phyloP scores from a whole-genome alignment of 2,888 invertebrate species.

The Nomada flava region DNA sequence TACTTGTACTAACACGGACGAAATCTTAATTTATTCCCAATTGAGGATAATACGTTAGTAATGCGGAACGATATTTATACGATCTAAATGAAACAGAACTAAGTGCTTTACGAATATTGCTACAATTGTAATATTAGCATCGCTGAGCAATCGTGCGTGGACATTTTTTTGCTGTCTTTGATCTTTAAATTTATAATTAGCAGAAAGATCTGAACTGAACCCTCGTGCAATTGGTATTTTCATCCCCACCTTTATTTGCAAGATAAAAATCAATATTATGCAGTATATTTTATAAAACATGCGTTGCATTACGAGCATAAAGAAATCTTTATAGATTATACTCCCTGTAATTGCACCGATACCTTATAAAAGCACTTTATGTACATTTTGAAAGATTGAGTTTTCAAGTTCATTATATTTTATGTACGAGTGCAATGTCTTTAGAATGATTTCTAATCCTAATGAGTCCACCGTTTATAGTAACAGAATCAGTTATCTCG shows the following conservation, averaged over 20 bases:
- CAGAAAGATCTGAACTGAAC: not conserved
- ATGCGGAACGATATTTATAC: too few species aligned
- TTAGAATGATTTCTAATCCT: constrained; percentile 19
- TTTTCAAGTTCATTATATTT: constrained; percentile 13
- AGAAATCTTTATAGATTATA: constrained; percentile 9
- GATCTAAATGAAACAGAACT: not conserved
- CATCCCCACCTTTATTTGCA: not conserved
- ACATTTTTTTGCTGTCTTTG: not conserved
- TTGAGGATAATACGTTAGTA: not conserved
- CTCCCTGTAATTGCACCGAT: too few species aligned
- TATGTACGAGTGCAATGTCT: not conserved
- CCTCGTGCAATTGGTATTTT: not conserved
- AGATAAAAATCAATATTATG: constrained; percentile 16
- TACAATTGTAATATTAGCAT: not conserved
- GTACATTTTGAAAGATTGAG: not conserved
- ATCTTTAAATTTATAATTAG: constrained; percentile 1
- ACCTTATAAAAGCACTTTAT: not conserved
- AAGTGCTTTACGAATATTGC: constrained; percentile 13
- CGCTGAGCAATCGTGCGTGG: not conserved
- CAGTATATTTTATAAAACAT: constrained; percentile 24
- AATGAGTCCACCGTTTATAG: constrained; percentile 41
- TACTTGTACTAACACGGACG: not conserved
- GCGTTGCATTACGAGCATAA: constrained; percentile 11
- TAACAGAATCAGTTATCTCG: constrained; percentile 24
- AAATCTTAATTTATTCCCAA: constrained; percentile 7